These are phyloP conservation scores for Nyctibius grandis DNA, from an alignment of 2,797 vertebrate species.

Conservation along the genomic window DNA sequence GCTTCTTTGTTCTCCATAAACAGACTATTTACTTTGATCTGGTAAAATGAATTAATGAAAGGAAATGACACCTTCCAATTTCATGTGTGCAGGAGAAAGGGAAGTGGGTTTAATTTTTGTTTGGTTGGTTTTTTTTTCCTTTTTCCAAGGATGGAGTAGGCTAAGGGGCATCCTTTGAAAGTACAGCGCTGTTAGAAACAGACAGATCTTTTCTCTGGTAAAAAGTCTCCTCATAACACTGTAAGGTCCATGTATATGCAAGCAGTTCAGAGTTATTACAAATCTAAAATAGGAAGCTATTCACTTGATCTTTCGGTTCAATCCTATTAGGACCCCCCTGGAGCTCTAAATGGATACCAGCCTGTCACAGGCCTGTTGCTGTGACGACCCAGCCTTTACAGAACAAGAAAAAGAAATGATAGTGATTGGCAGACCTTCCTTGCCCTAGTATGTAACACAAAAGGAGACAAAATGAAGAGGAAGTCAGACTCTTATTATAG, in stretches of 20 bases:
- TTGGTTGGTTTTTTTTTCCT: neutral
- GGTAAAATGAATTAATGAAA: conserved; percentile 83
- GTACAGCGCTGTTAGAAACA: conserved; percentile 23
- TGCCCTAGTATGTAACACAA: conserved; percentile 86
- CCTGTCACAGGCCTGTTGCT: conserved; percentile 83
- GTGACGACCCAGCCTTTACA: conserved; percentile 83
- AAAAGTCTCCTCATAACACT: conserved; percentile 71
- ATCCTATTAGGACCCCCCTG: conserved; percentile 84
- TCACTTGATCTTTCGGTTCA: conserved; percentile 81
- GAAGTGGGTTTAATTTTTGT: conserved; percentile 33
- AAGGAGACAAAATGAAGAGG: conserved; percentile 89
- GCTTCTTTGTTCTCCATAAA: conserved; percentile 89
- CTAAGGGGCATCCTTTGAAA: conserved; percentile 29
- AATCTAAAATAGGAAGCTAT: conserved; percentile 79
- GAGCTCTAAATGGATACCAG: conserved; percentile 80
- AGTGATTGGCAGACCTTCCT: conserved; percentile 89
- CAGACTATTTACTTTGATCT: conserved; percentile 93
- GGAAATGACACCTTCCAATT: conserved; percentile 69
- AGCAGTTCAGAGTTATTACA: conserved; percentile 76
- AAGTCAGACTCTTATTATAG: conserved; percentile 84
- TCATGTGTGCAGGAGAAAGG: neutral
- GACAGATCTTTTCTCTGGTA: conserved; percentile 63
- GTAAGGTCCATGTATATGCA: conserved; percentile 77
- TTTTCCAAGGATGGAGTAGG: neutral
- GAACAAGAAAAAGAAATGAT: conserved; percentile 79